Percentiles rank a stretch among this genome's conserved stretches.
Evolutionary conservation across 2,888 invertebrate species (phyloP).

Genomic region (Caenorhabditis sulstoni): DNA sequence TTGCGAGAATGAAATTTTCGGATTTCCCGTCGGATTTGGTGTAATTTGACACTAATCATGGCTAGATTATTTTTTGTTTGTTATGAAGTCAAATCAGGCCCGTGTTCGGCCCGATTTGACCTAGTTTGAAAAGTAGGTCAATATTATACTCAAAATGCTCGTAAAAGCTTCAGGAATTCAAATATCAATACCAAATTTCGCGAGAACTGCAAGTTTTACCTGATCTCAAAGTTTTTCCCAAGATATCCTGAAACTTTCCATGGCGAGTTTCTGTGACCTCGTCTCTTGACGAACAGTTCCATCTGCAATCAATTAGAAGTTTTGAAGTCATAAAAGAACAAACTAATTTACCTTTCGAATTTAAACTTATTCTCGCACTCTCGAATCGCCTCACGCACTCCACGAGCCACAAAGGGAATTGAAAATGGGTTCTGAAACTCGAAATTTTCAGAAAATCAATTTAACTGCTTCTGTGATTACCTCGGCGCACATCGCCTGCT

Average conservation of each 20-base stretch:
- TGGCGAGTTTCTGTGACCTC: constrained; percentile 70
- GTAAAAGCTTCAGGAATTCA: not conserved
- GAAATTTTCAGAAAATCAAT: no score
- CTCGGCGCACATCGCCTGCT: constrained; percentile 67
- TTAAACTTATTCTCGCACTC: constrained; percentile 84
- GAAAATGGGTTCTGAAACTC: constrained; percentile 82
- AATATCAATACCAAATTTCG: constrained; percentile 9
- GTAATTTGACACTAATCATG: no score
- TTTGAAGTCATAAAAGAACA: not conserved
- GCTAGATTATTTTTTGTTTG: no score
- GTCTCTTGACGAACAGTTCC: constrained; percentile 83
- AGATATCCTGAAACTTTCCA: constrained; percentile 73
- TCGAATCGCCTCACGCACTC: constrained; percentile 83
- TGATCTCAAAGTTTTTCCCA: constrained; percentile 75
- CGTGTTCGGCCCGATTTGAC: no score
- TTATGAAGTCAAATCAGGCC: no score
- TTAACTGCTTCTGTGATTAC: no score
- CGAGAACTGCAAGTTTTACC: no score
- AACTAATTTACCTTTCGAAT: constrained; percentile 62
- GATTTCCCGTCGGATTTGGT: no score
- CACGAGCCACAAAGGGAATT: constrained; percentile 83
- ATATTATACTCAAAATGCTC: not conserved
- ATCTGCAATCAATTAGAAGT: constrained; percentile 76
- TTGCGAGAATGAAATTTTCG: no score
- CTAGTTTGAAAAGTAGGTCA: not conserved